Conservation (phyloP, 2,113 vertebrate genomes). For the Electrona antarctica region DNA sequence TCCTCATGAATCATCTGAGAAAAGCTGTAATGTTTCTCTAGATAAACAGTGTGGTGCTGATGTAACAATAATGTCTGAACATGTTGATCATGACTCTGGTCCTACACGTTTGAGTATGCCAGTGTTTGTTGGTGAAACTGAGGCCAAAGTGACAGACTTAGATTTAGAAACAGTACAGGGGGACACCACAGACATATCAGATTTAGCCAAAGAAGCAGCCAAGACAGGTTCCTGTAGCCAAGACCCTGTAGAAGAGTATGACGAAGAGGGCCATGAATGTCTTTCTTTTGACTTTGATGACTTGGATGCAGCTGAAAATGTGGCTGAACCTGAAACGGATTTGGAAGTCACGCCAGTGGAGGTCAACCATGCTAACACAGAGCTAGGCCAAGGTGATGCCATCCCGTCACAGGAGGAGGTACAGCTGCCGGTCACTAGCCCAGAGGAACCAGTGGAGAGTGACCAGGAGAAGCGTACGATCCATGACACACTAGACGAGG, state of each 20-base stretch:
- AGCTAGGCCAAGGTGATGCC: neutral
- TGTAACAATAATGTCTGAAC: neutral
- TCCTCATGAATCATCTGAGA: neutral
- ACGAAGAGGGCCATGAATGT: slow-evolving; percentile 51
- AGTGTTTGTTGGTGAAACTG: neutral
- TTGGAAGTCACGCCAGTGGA: slow-evolving; percentile 28
- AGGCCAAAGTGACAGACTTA: neutral
- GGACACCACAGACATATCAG: neutral
- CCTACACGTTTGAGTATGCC: neutral
- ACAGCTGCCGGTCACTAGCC: slow-evolving; percentile 11
- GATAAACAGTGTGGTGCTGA: neutral
- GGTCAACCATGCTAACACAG: neutral
- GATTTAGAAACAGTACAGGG: neutral
- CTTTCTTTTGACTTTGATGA: slow-evolving; percentile 74
- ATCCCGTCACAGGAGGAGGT: neutral
- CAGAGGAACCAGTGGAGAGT: slow-evolving; percentile 4
- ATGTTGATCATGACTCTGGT: neutral
- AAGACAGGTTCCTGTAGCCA: slow-evolving; percentile 1
- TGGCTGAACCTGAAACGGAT: slow-evolving; percentile 35
- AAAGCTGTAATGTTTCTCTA: neutral
- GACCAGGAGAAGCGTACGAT: neutral
- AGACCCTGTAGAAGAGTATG: slow-evolving; percentile 34
- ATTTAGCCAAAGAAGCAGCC: neutral
- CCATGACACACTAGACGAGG: neutral
- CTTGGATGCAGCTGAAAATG: slow-evolving; percentile 33